Evolutionary conservation across 2,113 vertebrate species (phyloP).

Genomic region (Pelodiscus sinensis): DNA sequence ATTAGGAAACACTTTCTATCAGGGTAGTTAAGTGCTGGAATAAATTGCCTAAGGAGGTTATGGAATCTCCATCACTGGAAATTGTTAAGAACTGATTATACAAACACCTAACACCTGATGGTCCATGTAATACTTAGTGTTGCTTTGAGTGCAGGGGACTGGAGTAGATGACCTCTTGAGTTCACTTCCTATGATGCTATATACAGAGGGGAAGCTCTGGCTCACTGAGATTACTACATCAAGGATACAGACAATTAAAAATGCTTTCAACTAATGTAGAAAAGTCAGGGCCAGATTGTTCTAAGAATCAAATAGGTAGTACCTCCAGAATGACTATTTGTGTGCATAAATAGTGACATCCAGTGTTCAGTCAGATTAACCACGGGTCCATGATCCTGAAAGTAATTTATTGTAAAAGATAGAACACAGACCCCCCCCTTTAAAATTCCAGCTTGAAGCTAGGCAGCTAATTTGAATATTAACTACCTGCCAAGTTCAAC

Average conservation of each 20-base stretch:
- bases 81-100: too few species aligned
- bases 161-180: too few species aligned
- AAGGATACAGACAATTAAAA: background rate
- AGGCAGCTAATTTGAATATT: conserved; percentile 79
- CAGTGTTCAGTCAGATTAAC: conserved; percentile 74
- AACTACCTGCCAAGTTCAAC: conserved; percentile 79
- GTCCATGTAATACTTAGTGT: too few species aligned
- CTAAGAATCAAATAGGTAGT: background rate
- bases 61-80: too few species aligned
- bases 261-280: background rate
- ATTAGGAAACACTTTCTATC: too few species aligned
- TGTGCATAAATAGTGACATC: conserved; percentile 71
- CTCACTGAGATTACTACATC: background rate
- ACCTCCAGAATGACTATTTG: conserved; percentile 67
- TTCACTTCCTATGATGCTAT: background rate
- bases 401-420: conserved; percentile 67
- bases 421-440: conserved; percentile 54
- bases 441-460: conserved; percentile 73
- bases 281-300: background rate
- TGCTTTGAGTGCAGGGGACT: too few species aligned
- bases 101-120: too few species aligned
- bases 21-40: too few species aligned
- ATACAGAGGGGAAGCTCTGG: background rate
- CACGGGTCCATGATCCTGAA: conserved; percentile 44
- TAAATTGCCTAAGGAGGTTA: too few species aligned